A percentile compares a stretch with the other conserved stretches of the same genome.
These are phyloP conservation scores for Menura novaehollandiae DNA, from an alignment of 2,113 vertebrate genomes.

Conservation along the genomic window DNA sequence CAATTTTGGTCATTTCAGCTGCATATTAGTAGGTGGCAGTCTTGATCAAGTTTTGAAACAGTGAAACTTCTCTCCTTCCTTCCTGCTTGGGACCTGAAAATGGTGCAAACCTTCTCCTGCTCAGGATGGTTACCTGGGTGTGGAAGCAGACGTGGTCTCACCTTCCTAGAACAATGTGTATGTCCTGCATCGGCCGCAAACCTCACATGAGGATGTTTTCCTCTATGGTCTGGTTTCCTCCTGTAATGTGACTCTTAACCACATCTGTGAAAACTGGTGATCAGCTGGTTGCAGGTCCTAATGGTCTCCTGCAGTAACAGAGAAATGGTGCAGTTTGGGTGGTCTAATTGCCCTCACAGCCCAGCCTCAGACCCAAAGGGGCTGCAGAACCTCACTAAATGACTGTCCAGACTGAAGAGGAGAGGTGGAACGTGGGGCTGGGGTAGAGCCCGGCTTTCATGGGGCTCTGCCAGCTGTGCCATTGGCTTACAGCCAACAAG, in stretches of 20 bases:
- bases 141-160: background rate
- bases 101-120: background rate
- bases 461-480: background rate
- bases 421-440: background rate
- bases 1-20: conserved; percentile 13
- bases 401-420: background rate
- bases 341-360: background rate
- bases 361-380: background rate
- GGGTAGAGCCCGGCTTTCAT: background rate
- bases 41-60: conserved; percentile 64
- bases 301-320: background rate
- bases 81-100: background rate
- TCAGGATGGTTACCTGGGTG: background rate
- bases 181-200: background rate
- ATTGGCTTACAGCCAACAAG: background rate
- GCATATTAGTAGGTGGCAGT: conserved; percentile 68
- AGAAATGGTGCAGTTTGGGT: background rate
- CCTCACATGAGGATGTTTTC: background rate
- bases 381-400: background rate
- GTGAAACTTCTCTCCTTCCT: background rate
- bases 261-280: background rate
- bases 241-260: background rate
- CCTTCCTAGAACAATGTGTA: background rate
- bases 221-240: background rate
- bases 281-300: background rate